Evolutionary conservation across 2,113 vertebrate genomes (phyloP).

Genomic region (Chitala chitala): DNA sequence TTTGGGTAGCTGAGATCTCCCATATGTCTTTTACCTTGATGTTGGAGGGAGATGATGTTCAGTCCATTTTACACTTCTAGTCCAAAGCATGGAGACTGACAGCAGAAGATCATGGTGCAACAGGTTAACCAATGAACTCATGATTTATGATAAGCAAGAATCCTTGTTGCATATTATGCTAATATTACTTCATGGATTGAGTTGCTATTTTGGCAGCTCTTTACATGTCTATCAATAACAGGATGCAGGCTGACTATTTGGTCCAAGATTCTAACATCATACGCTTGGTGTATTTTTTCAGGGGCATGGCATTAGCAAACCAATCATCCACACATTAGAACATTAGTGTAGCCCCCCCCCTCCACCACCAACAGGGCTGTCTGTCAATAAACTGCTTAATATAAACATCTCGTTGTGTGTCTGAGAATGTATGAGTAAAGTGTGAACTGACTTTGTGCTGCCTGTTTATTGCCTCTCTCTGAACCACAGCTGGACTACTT

Average conservation of each 20-base stretch:
- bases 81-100: background rate
- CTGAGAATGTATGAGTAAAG: constrained; percentile 13
- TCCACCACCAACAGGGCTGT: too few relatives aligned
- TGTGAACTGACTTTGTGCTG: constrained; percentile 6
- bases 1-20: background rate
- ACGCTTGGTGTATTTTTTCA: constrained; percentile 13
- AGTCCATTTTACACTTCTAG: too few relatives aligned
- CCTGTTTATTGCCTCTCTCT: background rate
- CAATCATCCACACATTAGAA: constrained; percentile 13
- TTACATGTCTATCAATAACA: constrained; percentile 20
- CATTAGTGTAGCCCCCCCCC: background rate
- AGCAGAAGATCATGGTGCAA: background rate
- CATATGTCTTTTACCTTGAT: constrained; percentile 7
- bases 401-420: constrained; percentile 16
- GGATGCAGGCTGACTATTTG: background rate
- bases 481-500: background rate
- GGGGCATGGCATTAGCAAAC: background rate
- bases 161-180: constrained; percentile 10
- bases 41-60: too few relatives aligned
- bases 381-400: constrained; percentile 4
- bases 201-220: constrained; percentile 10
- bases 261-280: constrained; percentile 8
- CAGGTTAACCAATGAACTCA: constrained; percentile 10
- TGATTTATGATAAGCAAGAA: constrained; percentile 15
- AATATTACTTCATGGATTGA: constrained; percentile 17